Evolutionary conservation across 1,140 invertebrate species (phyloP).

Genomic region (Antheraea pernyi): DNA sequence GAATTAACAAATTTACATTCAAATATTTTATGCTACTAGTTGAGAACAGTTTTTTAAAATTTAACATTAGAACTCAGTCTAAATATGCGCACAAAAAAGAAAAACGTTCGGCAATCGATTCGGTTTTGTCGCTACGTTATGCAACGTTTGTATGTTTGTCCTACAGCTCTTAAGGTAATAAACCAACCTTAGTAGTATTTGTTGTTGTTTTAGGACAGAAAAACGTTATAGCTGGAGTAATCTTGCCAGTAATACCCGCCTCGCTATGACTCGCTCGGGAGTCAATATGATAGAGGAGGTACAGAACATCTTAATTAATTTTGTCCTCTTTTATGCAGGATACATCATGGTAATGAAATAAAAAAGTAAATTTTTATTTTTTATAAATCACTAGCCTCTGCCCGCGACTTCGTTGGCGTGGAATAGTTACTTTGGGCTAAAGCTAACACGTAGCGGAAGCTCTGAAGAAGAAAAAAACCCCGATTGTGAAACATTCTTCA

Average conservation of each 20-base stretch:
- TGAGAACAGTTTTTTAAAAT: no score
- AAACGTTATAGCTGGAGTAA: conserved; percentile 16
- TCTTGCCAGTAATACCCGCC: conserved; percentile 15
- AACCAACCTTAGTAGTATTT: conserved; percentile 11
- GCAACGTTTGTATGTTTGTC: neutral
- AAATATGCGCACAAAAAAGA: no score
- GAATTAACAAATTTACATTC: no score
- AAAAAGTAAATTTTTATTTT: neutral
- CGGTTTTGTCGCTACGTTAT: no score
- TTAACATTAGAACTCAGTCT: no score
- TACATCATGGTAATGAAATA: neutral
- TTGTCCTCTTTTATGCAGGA: neutral
- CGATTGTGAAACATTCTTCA: no score
- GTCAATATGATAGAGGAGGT: neutral
- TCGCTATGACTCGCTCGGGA: conserved; percentile 17
- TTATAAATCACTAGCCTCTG: neutral
- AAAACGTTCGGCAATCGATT: no score
- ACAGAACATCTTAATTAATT: conserved; percentile 14
- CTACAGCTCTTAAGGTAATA: neutral
- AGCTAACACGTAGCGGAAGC: no score
- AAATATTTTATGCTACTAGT: no score
- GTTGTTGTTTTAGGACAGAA: conserved; percentile 21
- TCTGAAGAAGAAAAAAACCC: no score
- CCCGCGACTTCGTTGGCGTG: no score
- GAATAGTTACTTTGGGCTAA: no score